Evolutionary conservation across 23 tunicate species (phyloP).

Genomic region (Trididemnum nubilum): DNA sequence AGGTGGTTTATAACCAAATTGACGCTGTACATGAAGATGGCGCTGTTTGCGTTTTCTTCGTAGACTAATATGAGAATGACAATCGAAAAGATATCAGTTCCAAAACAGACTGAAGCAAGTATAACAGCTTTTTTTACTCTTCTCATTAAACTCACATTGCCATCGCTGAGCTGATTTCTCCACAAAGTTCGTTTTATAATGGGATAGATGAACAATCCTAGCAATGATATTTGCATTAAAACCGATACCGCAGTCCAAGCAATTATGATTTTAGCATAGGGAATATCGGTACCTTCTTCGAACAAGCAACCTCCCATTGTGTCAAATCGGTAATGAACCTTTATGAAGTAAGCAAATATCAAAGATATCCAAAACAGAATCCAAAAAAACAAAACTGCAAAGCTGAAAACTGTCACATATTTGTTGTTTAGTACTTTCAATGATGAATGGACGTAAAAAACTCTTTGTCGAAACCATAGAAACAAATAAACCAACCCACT

Average conservation of each 20-base stretch:
- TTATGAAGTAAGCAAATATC: not conserved
- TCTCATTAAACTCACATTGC: not conserved
- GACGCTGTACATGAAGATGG: constrained; percentile 14
- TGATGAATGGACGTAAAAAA: constrained; percentile 56
- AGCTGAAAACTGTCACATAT: constrained; percentile 32
- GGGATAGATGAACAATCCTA: constrained; percentile 54
- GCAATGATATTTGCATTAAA: constrained; percentile 4
- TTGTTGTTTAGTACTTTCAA: constrained; percentile 42
- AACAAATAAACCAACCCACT: constrained; percentile 48
- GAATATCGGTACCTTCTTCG: not conserved
- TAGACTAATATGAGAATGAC: constrained; percentile 4
- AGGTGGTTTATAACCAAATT: constrained; percentile 42
- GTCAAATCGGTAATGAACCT: constrained; percentile 26
- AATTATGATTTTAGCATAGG: constrained; percentile 4
- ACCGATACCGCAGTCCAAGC: not conserved
- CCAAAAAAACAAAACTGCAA: constrained; percentile 42
- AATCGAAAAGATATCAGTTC: constrained; percentile 36
- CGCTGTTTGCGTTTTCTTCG: constrained; percentile 1
- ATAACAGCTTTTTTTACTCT: constrained; percentile 58
- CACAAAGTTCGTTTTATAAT: constrained; percentile 11
- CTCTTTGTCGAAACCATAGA: constrained; percentile 69
- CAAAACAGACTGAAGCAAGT: constrained; percentile 37
- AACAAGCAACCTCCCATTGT: constrained; percentile 35
- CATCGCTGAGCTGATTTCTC: not conserved
- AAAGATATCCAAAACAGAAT: constrained; percentile 32